A percentile compares a stretch with the other conserved stretches of the same genome.
Evolutionary conservation across 92 coral and sea anemone species (phyloP).

Genomic region (Zoanthus gigantus): DNA sequence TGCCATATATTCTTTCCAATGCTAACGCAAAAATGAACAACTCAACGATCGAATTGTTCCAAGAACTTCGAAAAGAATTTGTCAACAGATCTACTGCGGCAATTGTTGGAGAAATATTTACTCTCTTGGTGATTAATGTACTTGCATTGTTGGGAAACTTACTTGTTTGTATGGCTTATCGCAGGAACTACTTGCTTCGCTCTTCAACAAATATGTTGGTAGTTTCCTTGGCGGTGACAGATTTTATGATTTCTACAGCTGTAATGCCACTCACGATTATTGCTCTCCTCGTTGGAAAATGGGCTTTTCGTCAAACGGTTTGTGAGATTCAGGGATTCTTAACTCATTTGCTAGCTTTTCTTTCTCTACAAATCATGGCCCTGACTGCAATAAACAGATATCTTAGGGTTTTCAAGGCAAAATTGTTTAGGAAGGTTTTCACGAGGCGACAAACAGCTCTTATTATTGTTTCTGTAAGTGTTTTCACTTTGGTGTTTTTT

Average conservation of each 20-base stretch:
- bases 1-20: too few species aligned
- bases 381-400: conserved; percentile 82
- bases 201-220: conserved; percentile 77
- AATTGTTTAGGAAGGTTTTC: conserved; percentile 66
- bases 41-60: background rate
- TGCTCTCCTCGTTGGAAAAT: conserved; percentile 64
- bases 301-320: conserved; percentile 58
- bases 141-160: conserved; percentile 73
- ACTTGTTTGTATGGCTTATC: conserved; percentile 69
- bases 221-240: conserved; percentile 66
- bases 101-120: conserved; percentile 44
- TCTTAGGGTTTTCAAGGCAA: conserved; percentile 66
- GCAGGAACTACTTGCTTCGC: conserved; percentile 65
- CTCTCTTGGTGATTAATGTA: conserved; percentile 60
- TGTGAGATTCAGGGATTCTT: conserved; percentile 78
- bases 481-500: conserved; percentile 51
- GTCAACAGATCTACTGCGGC: conserved; percentile 47
- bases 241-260: conserved; percentile 72
- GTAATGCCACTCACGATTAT: conserved; percentile 77
- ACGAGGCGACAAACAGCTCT: conserved; percentile 63
- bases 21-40: background rate
- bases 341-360: conserved; percentile 75
- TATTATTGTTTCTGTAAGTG: conserved; percentile 61
- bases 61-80: conserved; percentile 38
- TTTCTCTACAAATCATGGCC: conserved; percentile 85